Evolutionary conservation across 2,797 vertebrate genomes (phyloP).

Genomic region (Psittacula derbiana): DNA sequence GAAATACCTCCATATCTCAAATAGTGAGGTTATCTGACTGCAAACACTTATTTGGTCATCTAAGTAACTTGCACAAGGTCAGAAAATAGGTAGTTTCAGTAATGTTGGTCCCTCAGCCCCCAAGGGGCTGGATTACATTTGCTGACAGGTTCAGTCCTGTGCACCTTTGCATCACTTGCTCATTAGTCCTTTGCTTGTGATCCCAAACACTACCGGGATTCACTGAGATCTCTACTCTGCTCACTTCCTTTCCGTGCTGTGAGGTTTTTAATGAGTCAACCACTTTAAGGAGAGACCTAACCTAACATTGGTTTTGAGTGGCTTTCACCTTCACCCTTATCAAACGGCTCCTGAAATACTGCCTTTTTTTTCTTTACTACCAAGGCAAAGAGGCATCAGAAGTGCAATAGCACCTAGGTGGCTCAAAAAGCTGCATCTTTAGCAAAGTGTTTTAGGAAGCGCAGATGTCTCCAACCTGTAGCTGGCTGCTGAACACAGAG

Average conservation of each 20-base stretch:
- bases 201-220: not conserved
- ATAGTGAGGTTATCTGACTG: constrained; percentile 53
- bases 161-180: not conserved
- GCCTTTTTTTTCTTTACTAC: not conserved
- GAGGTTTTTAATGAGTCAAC: not conserved
- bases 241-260: not conserved
- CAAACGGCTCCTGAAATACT: not conserved
- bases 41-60: constrained; percentile 59
- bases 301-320: not conserved
- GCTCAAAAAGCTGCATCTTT: not conserved
- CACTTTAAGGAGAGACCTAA: not conserved
- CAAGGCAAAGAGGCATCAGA: not conserved
- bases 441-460: not conserved
- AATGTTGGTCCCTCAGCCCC: not conserved
- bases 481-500: not conserved
- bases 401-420: not conserved
- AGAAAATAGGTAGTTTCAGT: not conserved
- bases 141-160: not conserved
- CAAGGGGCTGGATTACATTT: not conserved
- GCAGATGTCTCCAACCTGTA: not conserved
- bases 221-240: not conserved
- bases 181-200: not conserved
- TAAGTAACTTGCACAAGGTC: constrained; percentile 9
- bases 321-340: not conserved
- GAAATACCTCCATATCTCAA: constrained; percentile 56